These are phyloP conservation scores for Cynopterus brachyotis DNA, from an alignment of 2,113 vertebrate species.

Conservation along the genomic window DNA sequence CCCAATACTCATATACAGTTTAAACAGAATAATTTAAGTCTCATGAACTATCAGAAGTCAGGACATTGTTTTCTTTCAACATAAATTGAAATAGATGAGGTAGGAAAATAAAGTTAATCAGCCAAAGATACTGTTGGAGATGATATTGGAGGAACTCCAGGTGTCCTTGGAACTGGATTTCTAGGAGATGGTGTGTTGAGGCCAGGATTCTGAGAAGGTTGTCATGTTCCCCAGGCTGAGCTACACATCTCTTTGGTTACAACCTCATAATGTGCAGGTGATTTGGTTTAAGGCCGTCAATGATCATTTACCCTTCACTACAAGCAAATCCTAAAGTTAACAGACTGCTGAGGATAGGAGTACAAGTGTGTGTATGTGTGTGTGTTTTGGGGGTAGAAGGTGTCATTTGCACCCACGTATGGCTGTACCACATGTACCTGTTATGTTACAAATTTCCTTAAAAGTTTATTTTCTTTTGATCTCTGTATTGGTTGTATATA, in stretches of 20 bases:
- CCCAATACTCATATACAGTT: not conserved
- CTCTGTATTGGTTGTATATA: not conserved
- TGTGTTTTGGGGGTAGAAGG: not conserved
- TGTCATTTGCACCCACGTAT: not conserved
- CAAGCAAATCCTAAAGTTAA: not conserved
- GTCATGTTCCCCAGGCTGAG: not conserved
- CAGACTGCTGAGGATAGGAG: not conserved
- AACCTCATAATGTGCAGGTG: not conserved
- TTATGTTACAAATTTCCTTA: not conserved
- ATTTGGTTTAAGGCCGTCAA: not conserved
- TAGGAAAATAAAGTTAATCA: not conserved
- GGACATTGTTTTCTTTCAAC: not conserved
- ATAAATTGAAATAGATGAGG: not conserved
- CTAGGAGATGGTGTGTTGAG: not conserved
- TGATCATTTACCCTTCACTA: not conserved
- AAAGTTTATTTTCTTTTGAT: not conserved
- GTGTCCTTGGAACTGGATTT: not conserved
- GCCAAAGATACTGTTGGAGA: not conserved
- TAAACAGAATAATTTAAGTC: not conserved
- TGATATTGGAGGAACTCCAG: not conserved
- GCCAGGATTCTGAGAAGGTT: not conserved
- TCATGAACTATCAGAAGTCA: not conserved
- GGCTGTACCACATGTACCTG: not conserved
- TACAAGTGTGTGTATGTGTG: accelerated
- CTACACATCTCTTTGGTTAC: not conserved